Percentiles rank a stretch among this genome's conserved stretches.
phyloP scores from a whole-genome alignment of 2,797 vertebrate species.

The Hafferia zeledoni region DNA sequence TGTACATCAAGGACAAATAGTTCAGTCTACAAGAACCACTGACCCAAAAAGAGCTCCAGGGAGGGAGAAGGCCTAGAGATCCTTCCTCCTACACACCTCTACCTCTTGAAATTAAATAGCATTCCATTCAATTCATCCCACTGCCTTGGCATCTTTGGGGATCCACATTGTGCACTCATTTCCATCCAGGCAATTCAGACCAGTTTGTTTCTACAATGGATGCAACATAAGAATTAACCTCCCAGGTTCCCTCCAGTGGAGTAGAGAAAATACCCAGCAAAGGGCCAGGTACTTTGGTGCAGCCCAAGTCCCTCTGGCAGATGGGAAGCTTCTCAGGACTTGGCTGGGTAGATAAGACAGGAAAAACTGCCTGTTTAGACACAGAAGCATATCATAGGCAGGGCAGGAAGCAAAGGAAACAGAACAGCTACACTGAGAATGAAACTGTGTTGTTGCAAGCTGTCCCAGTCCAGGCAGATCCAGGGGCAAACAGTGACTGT shows the following conservation, averaged over 20 bases:
- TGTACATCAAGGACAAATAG: background rate
- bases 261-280: background rate
- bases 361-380: background rate
- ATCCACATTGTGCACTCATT: rapidly evolving
- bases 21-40: background rate
- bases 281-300: background rate
- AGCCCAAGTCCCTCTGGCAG: background rate
- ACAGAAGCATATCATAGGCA: background rate
- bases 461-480: background rate
- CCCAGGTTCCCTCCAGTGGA: background rate
- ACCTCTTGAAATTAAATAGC: background rate
- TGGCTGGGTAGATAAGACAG: background rate
- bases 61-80: background rate
- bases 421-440: background rate
- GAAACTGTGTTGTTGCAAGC: background rate
- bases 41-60: background rate
- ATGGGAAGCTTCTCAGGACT: background rate
- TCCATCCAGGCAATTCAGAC: background rate
- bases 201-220: background rate
- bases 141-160: background rate
- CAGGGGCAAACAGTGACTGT: background rate
- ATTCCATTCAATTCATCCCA: background rate
- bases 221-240: background rate
- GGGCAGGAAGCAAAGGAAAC: background rate
- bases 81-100: background rate